Evolutionary conservation across 2,113 vertebrate genomes (phyloP).

Genomic region (Anolis carolinensis): DNA sequence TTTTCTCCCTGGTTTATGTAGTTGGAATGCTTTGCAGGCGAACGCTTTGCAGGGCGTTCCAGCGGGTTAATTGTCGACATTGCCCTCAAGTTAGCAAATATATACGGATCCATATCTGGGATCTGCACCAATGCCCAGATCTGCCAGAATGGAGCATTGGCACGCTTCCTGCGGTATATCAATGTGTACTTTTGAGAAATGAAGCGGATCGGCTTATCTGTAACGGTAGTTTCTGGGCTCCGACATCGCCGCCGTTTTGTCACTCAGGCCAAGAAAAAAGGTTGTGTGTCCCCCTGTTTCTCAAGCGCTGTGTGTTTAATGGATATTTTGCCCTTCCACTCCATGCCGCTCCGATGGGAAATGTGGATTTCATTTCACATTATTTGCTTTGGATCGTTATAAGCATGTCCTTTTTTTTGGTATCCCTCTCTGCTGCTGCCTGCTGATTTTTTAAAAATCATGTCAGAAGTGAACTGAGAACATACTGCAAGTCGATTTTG

Average conservation of each 20-base stretch:
- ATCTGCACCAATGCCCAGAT: slow-evolving; percentile 37
- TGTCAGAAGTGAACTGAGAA: no score
- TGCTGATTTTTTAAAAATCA: no score
- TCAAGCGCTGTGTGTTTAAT: no score
- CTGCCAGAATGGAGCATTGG: no score
- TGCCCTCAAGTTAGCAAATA: slow-evolving; percentile 68
- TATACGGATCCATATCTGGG: slow-evolving; percentile 42
- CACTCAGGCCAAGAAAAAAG: not conserved
- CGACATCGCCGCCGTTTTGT: slow-evolving; percentile 19
- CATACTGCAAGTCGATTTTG: no score
- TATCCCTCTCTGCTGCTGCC: not conserved
- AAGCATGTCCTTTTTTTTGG: no score
- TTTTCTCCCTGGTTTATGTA: slow-evolving; percentile 53
- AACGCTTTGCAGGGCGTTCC: slow-evolving; percentile 53
- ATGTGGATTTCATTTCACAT: not conserved
- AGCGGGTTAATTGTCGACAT: slow-evolving; percentile 66
- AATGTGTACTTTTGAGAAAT: not conserved
- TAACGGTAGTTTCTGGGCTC: slow-evolving; percentile 22
- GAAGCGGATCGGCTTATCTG: slow-evolving; percentile 51
- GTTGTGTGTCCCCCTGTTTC: not conserved
- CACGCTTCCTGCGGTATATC: not conserved
- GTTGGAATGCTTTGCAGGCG: slow-evolving; percentile 59
- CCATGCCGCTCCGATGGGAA: not conserved
- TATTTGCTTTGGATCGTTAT: not conserved
- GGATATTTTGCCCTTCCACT: not conserved